Evolutionary conservation across 2,888 invertebrate species (phyloP).

Genomic region (Lacanobia oleracea): DNA sequence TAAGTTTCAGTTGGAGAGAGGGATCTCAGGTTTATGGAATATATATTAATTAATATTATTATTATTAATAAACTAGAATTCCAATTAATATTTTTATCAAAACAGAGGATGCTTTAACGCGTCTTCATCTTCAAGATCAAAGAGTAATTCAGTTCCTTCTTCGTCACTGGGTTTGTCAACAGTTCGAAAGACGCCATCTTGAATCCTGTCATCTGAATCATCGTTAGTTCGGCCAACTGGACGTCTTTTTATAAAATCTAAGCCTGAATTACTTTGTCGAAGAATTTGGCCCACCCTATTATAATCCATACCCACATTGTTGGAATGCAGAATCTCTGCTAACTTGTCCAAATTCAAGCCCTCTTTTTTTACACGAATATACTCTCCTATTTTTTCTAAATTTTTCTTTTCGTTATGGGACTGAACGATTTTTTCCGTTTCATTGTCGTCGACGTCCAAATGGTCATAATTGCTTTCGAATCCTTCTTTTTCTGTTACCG

Average conservation of each 20-base stretch:
- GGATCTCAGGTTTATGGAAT: no score
- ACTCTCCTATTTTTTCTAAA: neutral
- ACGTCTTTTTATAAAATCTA: neutral
- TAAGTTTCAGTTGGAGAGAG: no score
- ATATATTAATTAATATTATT: no score
- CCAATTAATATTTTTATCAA: neutral
- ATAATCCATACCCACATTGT: neutral
- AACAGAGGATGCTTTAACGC: neutral
- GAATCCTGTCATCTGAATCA: rapidly evolving
- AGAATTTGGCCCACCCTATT: neutral
- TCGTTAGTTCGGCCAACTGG: neutral
- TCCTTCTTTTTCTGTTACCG: no score
- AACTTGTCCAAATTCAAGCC: neutral
- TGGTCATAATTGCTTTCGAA: constrained; percentile 23
- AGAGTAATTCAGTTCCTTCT: neutral
- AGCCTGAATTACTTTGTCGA: neutral
- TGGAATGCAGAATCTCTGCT: neutral
- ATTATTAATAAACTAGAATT: neutral
- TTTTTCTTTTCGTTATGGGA: neutral
- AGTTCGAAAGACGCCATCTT: neutral
- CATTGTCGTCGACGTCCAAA: neutral
- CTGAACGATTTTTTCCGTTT: neutral
- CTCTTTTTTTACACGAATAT: neutral
- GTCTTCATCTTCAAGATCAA: constrained; percentile 29
- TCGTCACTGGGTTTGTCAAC: neutral